Base-by-base conservation (phyloP, 2,888 invertebrate species). In the Caenorhabditis panamensis region DNA sequence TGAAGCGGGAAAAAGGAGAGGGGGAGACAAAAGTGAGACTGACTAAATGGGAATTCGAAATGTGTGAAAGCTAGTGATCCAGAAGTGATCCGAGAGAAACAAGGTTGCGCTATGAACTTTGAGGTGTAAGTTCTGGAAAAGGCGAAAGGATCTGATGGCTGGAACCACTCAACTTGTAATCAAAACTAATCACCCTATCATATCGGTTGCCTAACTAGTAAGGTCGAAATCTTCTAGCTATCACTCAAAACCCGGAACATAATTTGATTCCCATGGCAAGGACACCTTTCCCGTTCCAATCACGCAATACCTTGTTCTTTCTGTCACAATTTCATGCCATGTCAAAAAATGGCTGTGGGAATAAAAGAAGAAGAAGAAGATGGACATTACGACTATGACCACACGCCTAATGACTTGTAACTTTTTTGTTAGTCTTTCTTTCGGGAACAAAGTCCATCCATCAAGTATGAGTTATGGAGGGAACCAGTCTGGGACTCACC, bases 1-100 rank as follows among this genome's bases (percentile, higher is more conserved):
- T 26, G 22, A 36, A 64, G 56, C 47, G 54, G 26, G 72, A 73
- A 73, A 66, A 18, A 41, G 63, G 41, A 28, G 56, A 44, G 61
- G 53, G 71, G 37, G 62, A 62, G 62, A 54, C 61, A 59, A 62
- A 71, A 71, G 20, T 13, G 53, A 31, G 54, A 41, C 18, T 11
- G 63, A 16, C 9, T 16, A 24, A 47, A 49, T 8, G 47, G 47
- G 28, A 20, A 26, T 47, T 22, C 49, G 59, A 59, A 58, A 24
- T n/a, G 68, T 28, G 59, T 36, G 59, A 68, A 68, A 31, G 31
- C 5, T 9, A 31, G 59, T 68, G 58, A 49, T 59, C 68, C 59
- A 68, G 68, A 68, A 68, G 22, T 36, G n/a, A n/a, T n/a, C n/a
- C 9, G 24, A 26, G 24, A 61, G n/a, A 16, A 61, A 16, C 22